Conservation (phyloP, 2,113 vertebrate species). For the Pelobates fuscus region DNA sequence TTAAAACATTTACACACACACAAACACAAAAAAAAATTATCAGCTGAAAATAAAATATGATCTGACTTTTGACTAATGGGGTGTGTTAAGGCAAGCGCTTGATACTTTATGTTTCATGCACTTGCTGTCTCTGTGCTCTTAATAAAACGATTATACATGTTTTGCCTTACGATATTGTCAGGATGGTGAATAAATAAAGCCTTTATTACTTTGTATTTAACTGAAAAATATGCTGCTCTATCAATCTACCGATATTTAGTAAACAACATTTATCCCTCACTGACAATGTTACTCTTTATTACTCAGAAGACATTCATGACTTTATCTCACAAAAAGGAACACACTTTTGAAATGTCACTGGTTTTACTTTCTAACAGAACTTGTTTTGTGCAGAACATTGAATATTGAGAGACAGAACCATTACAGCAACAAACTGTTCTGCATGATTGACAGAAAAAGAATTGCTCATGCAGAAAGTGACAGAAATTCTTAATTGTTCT, state of each 20-base stretch:
- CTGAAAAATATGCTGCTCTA: neutral
- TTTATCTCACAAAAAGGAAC: neutral
- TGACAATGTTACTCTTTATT: slow-evolving; percentile 4
- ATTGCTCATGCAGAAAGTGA: slow-evolving; percentile 14
- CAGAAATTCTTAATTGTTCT: slow-evolving; percentile 7
- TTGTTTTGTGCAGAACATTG: slow-evolving; percentile 7
- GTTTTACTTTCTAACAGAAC: neutral
- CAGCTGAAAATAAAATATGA: too few relatives aligned
- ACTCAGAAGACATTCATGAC: neutral
- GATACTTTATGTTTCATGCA: neutral
- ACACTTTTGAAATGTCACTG: slow-evolving; percentile 18
- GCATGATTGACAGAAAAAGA: slow-evolving; percentile 28
- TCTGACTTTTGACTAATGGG: neutral
- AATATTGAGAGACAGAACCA: slow-evolving; percentile 3
- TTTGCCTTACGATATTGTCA: neutral
- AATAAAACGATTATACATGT: slow-evolving; percentile 1
- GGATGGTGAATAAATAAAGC: neutral
- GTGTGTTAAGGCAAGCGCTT: neutral
- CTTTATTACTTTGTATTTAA: slow-evolving; percentile 4
- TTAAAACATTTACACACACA: too few relatives aligned
- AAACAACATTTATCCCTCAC: neutral
- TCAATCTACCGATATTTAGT: neutral
- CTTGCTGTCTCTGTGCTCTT: neutral
- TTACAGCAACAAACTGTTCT: slow-evolving; percentile 28
- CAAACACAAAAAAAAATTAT: too few relatives aligned